Evolutionary conservation across 1,140 invertebrate species (phyloP).

Genomic region (Cephus cinctus): DNA sequence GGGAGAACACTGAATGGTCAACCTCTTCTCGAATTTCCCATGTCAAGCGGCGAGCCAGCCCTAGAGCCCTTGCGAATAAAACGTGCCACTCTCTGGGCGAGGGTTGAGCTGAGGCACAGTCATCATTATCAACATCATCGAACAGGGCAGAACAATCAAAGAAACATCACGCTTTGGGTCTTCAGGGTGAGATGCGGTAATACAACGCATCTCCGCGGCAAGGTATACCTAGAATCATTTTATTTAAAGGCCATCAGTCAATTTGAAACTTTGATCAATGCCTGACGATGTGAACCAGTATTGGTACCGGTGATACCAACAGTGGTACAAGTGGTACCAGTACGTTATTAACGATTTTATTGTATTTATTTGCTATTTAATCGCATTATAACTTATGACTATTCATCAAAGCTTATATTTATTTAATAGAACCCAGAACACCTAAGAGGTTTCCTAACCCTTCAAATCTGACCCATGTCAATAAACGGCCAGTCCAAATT

Average conservation of each 20-base stretch:
- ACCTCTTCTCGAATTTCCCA: conserved; percentile 79
- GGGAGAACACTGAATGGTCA: conserved; percentile 81
- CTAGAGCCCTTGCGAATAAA: conserved; percentile 67
- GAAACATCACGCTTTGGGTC: conserved; percentile 67
- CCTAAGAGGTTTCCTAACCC: conserved; percentile 13
- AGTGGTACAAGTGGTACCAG: no score
- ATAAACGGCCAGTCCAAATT: not conserved
- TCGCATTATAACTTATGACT: conserved; percentile 18
- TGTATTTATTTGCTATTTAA: conserved; percentile 23
- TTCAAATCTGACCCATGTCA: conserved; percentile 2
- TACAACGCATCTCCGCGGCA: conserved; percentile 59
- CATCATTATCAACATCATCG: conserved; percentile 55
- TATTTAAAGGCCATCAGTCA: conserved; percentile 4
- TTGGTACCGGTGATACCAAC: no score
- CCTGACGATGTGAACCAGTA: no score
- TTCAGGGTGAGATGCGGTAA: conserved; percentile 64
- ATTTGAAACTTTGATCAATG: no score
- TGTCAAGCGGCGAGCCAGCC: conserved; percentile 60
- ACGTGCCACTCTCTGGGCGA: conserved; percentile 73
- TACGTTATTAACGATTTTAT: conserved; percentile 13
- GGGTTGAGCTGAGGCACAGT: conserved; percentile 63
- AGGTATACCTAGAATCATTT: conserved; percentile 47
- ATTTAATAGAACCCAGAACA: conserved; percentile 17
- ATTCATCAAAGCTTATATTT: conserved; percentile 17
- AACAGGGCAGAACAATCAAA: conserved; percentile 45